Evolutionary conservation across 2,888 invertebrate genomes (phyloP).

Genomic region (Drosophila nr. perissopoda): DNA sequence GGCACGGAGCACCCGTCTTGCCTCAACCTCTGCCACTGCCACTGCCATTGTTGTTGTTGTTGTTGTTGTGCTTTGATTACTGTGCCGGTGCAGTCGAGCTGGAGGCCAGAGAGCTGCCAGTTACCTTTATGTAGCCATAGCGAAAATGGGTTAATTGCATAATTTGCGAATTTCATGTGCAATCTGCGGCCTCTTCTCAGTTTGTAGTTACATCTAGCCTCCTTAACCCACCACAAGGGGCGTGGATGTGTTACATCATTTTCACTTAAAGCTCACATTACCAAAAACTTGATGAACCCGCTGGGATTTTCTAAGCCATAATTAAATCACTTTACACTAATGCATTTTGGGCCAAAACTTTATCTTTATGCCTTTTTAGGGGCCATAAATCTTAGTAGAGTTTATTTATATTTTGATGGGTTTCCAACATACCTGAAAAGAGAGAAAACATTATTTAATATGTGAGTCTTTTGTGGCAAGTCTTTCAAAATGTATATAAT

Average conservation of each 20-base stretch:
- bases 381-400: not conserved
- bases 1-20: conserved; percentile 6
- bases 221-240: not conserved
- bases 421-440: conserved; percentile 15
- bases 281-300: conserved; percentile 11
- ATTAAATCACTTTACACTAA: conserved; percentile 31
- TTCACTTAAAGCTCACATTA: conserved; percentile 32
- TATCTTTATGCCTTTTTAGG: not conserved
- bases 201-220: not conserved
- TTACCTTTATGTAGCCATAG: conserved; percentile 61
- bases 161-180: conserved; percentile 75
- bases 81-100: not conserved
- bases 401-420: not conserved
- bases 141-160: conserved; percentile 81
- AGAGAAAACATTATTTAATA: not conserved
- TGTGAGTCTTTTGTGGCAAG: not conserved
- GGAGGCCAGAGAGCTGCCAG: conserved; percentile 14
- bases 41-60: not conserved
- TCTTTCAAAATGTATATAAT: not conserved
- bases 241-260: not conserved
- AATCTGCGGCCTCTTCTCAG: conserved; percentile 37
- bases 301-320: not conserved
- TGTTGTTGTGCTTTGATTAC: conserved; percentile 24
- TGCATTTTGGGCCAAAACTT: conserved; percentile 1
- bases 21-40: not conserved